A percentile compares a stretch with the other conserved stretches of the same genome.
Conservation (phyloP, 1,140 invertebrate genomes). For the Drosophila neocordata region DNA sequence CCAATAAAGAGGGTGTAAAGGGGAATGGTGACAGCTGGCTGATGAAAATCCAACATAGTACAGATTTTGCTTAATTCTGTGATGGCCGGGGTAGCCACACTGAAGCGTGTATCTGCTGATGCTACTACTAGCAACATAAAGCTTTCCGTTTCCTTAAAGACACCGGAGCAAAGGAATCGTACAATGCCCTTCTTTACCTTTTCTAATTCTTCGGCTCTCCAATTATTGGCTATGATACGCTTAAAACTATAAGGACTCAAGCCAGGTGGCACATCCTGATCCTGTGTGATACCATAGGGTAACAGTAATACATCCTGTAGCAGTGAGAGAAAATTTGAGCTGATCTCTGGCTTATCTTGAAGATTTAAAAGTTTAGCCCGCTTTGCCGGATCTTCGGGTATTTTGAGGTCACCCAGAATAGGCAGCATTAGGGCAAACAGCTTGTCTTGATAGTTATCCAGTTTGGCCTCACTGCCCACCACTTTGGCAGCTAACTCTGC, state of each 20-base stretch:
- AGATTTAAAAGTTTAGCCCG: slow-evolving; percentile 85
- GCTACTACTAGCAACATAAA: slow-evolving; percentile 92
- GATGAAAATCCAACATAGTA: slow-evolving; percentile 91
- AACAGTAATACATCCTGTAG: slow-evolving; percentile 92
- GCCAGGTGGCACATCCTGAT: slow-evolving; percentile 87
- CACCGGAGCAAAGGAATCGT: slow-evolving; percentile 90
- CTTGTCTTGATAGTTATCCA: slow-evolving; percentile 92
- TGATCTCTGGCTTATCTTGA: slow-evolving; percentile 82
- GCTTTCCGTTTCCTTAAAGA: slow-evolving; percentile 90
- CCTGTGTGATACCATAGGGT: slow-evolving; percentile 85
- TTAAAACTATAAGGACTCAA: slow-evolving; percentile 92
- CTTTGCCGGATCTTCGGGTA: slow-evolving; percentile 87
- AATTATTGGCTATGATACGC: slow-evolving; percentile 88
- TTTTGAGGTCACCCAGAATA: slow-evolving; percentile 88
- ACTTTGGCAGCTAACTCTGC: slow-evolving; percentile 89
- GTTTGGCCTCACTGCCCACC: slow-evolving; percentile 91
- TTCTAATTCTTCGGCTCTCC: slow-evolving; percentile 92
- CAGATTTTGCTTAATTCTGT: slow-evolving; percentile 75
- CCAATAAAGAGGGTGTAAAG: slow-evolving; percentile 92
- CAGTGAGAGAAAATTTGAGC: slow-evolving; percentile 88
- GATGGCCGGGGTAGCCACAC: slow-evolving; percentile 79
- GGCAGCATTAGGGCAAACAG: slow-evolving; percentile 92
- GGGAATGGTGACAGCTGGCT: slow-evolving; percentile 86
- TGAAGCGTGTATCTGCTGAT: slow-evolving; percentile 91
- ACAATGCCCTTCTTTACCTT: slow-evolving; percentile 91